These are phyloP conservation scores for Rhizomys pruinosus DNA, from an alignment of 2,113 vertebrate species.

Conservation along the genomic window DNA sequence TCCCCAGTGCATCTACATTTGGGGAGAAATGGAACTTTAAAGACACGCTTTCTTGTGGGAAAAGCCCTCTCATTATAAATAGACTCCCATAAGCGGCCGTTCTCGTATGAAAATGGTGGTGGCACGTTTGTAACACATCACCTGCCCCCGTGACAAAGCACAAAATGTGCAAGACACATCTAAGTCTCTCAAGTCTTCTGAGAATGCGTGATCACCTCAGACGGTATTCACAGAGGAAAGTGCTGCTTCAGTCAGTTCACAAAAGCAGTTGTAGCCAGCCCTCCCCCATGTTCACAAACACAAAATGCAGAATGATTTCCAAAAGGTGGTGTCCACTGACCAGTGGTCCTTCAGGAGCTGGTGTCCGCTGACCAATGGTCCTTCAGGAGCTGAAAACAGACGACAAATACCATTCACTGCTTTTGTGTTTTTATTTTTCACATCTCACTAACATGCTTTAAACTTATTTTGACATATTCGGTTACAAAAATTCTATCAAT, in stretches of 20 bases:
- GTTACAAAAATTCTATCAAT: constrained; percentile 28
- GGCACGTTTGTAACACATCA: constrained; percentile 37
- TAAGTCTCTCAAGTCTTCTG: constrained; percentile 45
- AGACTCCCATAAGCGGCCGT: constrained; percentile 62
- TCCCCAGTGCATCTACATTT: constrained; percentile 53
- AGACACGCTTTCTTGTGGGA: constrained; percentile 54
- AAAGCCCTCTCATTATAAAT: constrained; percentile 67
- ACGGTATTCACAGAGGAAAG: constrained; percentile 19
- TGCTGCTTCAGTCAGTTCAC: background rate
- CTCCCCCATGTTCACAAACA: background rate
- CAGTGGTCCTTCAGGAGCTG: background rate
- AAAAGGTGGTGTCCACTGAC: background rate
- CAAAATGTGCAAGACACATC: constrained; percentile 12
- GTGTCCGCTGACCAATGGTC: constrained; percentile 13
- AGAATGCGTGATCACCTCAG: constrained; percentile 22
- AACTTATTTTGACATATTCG: background rate
- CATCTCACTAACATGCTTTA: background rate
- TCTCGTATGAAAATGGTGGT: constrained; percentile 72
- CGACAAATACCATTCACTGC: background rate
- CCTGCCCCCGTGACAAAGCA: constrained; percentile 61
- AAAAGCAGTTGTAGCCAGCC: background rate
- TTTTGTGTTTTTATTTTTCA: constrained; percentile 46
- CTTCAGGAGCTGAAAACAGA: background rate
- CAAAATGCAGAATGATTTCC: background rate
- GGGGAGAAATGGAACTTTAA: constrained; percentile 62